Conservation (phyloP, 2,113 vertebrate genomes). For the Coptodon rendalli region DNA sequence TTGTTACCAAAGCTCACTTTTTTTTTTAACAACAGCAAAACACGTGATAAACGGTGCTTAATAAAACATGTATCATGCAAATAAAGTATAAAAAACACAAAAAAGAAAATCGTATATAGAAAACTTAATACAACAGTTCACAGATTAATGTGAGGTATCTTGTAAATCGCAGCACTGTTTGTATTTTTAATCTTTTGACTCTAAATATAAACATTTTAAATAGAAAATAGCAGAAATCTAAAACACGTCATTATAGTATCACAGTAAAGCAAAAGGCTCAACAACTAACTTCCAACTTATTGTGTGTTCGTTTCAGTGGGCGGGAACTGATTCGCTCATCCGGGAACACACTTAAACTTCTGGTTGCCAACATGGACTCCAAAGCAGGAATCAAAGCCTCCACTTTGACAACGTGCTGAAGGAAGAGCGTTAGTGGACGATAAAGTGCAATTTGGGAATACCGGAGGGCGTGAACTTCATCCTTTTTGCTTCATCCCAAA, state of each 20-base stretch:
- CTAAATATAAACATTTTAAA: neutral
- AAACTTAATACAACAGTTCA: neutral
- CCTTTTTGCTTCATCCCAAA: neutral
- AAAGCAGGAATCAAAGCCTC: conserved; percentile 2
- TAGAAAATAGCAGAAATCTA: neutral
- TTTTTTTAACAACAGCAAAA: neutral
- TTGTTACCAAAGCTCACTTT: neutral
- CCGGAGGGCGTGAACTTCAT: neutral
- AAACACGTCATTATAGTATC: neutral
- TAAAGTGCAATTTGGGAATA: neutral
- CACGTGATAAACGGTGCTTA: neutral
- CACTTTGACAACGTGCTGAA: conserved; percentile 51
- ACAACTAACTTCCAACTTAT: fast-evolving
- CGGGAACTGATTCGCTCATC: conserved; percentile 69
- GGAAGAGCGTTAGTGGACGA: neutral
- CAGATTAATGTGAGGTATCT: too few species aligned
- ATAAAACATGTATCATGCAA: fast-evolving
- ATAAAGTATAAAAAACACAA: fast-evolving
- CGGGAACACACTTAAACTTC: conserved; percentile 62
- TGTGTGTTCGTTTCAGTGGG: conserved; percentile 46
- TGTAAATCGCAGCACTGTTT: neutral
- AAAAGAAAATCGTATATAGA: neutral
- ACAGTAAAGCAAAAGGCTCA: neutral
- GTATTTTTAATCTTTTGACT: neutral
- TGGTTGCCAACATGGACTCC: conserved; percentile 67